Conservation (phyloP, 2,113 vertebrate genomes). For the Heterotis niloticus region DNA sequence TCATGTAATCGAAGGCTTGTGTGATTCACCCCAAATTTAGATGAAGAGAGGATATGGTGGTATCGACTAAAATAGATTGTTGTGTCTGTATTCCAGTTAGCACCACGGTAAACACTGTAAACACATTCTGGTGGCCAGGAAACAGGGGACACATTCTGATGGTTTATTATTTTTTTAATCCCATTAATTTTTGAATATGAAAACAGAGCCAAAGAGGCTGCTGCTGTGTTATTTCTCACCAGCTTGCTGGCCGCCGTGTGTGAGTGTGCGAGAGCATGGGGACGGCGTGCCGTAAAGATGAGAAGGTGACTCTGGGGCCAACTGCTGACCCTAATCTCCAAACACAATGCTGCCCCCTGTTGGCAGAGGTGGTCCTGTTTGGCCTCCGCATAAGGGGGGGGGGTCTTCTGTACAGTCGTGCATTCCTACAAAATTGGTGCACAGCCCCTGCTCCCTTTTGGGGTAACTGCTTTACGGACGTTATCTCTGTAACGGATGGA, state of each 20-base stretch:
- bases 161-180: too few relatives aligned
- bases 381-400: constrained; percentile 41
- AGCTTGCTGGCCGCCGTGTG: constrained; percentile 38
- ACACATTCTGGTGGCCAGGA: constrained; percentile 30
- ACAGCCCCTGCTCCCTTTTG: too few relatives aligned
- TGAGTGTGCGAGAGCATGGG: constrained; percentile 30
- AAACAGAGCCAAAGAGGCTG: constrained; percentile 49
- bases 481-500: background rate
- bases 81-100: constrained; percentile 42
- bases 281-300: background rate
- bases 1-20: constrained; percentile 45
- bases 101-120: constrained; percentile 24
- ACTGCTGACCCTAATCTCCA: constrained; percentile 22
- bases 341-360: constrained; percentile 59
- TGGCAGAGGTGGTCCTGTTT: constrained; percentile 34
- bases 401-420: background rate
- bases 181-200: constrained; percentile 39
- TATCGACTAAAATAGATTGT: constrained; percentile 38
- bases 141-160: constrained; percentile 41
- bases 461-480: too few relatives aligned
- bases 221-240: constrained; percentile 34
- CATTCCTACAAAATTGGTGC: background rate
- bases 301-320: background rate
- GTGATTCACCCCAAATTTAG: constrained; percentile 48
- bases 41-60: constrained; percentile 46